Conservation (phyloP, 2,888 invertebrate species). For the Chalcosyrphus nemorum region DNA sequence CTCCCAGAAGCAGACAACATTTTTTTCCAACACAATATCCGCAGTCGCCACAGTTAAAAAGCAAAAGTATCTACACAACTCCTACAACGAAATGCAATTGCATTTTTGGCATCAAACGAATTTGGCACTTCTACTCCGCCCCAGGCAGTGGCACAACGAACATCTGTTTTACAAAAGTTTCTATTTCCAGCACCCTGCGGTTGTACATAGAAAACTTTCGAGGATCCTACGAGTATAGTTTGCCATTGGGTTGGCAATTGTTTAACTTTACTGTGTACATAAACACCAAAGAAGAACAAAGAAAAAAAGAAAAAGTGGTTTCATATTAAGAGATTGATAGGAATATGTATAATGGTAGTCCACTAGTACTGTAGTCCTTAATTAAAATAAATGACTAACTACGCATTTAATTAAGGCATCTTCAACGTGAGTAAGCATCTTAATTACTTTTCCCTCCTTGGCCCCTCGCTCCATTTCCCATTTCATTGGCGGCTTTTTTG, state of each 20-base stretch:
- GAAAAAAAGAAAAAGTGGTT: neutral
- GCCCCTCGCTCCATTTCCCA: neutral
- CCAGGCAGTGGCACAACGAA: slow-evolving; percentile 4
- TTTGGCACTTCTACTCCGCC: slow-evolving; percentile 4
- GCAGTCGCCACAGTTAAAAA: neutral
- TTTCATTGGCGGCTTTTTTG: slow-evolving; percentile 54
- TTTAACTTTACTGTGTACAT: slow-evolving; percentile 21
- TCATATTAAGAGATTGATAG: slow-evolving; percentile 16
- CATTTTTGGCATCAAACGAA: slow-evolving; percentile 23
- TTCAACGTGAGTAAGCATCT: slow-evolving; percentile 37
- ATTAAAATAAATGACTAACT: slow-evolving; percentile 39
- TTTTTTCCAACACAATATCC: neutral
- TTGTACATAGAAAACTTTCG: slow-evolving; percentile 30
- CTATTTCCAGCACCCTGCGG: slow-evolving; percentile 20
- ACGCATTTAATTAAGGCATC: slow-evolving; percentile 35
- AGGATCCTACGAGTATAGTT: slow-evolving; percentile 8
- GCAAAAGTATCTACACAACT: slow-evolving; percentile 24
- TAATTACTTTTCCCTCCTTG: slow-evolving; percentile 40
- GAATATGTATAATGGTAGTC: slow-evolving; percentile 18
- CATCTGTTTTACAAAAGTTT: slow-evolving; percentile 51
- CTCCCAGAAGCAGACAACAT: neutral
- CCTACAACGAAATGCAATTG: slow-evolving; percentile 25
- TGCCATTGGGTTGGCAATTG: slow-evolving; percentile 26
- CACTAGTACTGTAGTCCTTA: slow-evolving; percentile 6
- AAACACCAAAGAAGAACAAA: slow-evolving; percentile 4